Evolutionary conservation across 2,113 vertebrate species (phyloP), one percentile per base, ranked within the genome.

Genomic region (Dipodomys stephensi): DNA sequence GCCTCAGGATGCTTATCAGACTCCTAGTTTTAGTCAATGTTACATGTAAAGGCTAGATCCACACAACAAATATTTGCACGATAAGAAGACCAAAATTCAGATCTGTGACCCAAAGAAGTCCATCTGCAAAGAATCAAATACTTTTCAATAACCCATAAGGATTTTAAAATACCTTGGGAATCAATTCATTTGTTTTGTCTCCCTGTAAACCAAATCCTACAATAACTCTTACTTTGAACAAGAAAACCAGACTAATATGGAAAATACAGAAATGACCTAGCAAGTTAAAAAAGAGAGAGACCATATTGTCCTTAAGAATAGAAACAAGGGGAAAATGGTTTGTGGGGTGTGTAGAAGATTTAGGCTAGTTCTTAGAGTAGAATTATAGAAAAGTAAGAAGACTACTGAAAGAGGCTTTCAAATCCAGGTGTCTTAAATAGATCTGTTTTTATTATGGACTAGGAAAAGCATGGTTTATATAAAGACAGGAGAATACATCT

Each of bases 271-370:
- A 91, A 85, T 3, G 13, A 73, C 0, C 23, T 18, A 44, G 1
- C 10, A 27, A 79, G 44, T 93, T 60, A 53, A 80, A 90, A n/a
- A 92, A 46, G 9, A 72, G 67, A 89, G 62, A 67, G 84, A 83
- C 19, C 20, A 30, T 25, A 28, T 53, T 68, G 72, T 28, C 46
- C 68, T n/a, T 35, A 82, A 90, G 32, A 68, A 71, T 39, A 92
- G 53, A 90, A 80, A 65, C 11, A 73, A 84, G 10, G 27, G 10
- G 25, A 71, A 27, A 8, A 4, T 85, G 35, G 2, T 68, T 73
- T 73, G 32, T 23, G 71, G 44, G 67, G 28, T 62, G 23, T 15
- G 25, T 74, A 6, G 69, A 88, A 86, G 39, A 83, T 32, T 27
- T 74, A 20, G 8, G 10, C 35, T 90, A 27, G 15, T 20, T 91